A percentile compares a stretch with the other conserved stretches of the same genome.
These are phyloP conservation scores for Valencia hispanica DNA, from an alignment of 2,797 vertebrate species.

Conservation along the genomic window DNA sequence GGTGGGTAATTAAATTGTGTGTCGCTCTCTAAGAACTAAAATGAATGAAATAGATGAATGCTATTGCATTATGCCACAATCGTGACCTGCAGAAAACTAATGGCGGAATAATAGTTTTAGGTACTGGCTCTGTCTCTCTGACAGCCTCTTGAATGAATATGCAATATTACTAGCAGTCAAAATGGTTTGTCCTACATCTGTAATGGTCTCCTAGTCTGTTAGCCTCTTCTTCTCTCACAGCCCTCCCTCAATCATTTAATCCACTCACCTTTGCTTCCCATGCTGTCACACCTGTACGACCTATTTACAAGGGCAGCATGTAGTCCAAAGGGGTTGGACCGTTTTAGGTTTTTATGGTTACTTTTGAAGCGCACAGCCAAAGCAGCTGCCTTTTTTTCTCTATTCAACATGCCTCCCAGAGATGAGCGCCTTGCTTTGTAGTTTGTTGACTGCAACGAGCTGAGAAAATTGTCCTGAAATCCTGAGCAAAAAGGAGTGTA, in stretches of 20 bases:
- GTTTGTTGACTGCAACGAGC: slow-evolving; percentile 79
- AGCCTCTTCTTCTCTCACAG: slow-evolving; percentile 21
- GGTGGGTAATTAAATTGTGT: slow-evolving; percentile 82
- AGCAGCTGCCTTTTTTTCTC: slow-evolving; percentile 55
- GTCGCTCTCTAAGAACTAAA: slow-evolving; percentile 81
- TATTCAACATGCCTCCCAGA: slow-evolving; percentile 70
- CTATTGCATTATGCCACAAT: slow-evolving; percentile 81
- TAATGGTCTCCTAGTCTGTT: slow-evolving; percentile 58
- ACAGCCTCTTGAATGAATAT: slow-evolving; percentile 78
- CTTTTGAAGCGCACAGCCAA: slow-evolving; percentile 62
- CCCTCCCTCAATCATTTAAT: slow-evolving; percentile 24
- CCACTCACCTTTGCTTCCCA: slow-evolving; percentile 36
- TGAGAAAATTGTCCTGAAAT: slow-evolving; percentile 80
- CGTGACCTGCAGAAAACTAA: slow-evolving; percentile 82
- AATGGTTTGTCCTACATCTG: slow-evolving; percentile 69
- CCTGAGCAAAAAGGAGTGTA: slow-evolving; percentile 79
- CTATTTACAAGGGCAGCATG: slow-evolving; percentile 35
- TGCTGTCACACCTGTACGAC: slow-evolving; percentile 44
- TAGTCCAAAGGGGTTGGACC: slow-evolving; percentile 58
- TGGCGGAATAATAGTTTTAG: slow-evolving; percentile 82
- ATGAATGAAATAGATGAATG: slow-evolving; percentile 83
- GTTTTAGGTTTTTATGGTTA: slow-evolving; percentile 57
- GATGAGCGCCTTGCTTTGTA: slow-evolving; percentile 73
- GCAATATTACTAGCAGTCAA: slow-evolving; percentile 63
- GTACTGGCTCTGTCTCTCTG: slow-evolving; percentile 71